Percentiles rank a stretch among this genome's conserved stretches.
Evolutionary conservation across 2,888 invertebrate genomes (phyloP).

Genomic region (Sturmia bella): DNA sequence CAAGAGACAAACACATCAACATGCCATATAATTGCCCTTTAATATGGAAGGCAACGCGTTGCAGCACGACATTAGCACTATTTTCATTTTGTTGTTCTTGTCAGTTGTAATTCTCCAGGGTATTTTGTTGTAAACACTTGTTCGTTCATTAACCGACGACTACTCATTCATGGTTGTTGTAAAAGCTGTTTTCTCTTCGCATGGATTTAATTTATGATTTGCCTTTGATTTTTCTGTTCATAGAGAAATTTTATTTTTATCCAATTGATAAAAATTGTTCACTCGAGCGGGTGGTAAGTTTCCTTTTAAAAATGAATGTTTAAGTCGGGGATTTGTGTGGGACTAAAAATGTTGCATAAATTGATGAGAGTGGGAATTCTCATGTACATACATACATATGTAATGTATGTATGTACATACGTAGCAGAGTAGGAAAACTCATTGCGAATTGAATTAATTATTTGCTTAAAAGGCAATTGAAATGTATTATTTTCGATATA

Average conservation of each 20-base stretch:
- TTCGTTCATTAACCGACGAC: constrained; percentile 27
- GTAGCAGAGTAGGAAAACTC: too few relatives aligned
- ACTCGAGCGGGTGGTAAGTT: not conserved
- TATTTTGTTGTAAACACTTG: constrained; percentile 59
- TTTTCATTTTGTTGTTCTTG: constrained; percentile 6
- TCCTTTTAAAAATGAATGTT: constrained; percentile 8
- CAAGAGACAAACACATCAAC: not conserved
- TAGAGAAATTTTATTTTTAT: not conserved
- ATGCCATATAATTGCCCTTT: constrained; percentile 47
- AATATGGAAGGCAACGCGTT: not conserved
- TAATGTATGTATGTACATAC: too few relatives aligned
- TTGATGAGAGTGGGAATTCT: too few relatives aligned
- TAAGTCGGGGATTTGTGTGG: constrained; percentile 20
- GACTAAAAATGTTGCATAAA: constrained; percentile 1
- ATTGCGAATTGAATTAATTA: too few relatives aligned
- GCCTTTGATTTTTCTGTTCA: not conserved
- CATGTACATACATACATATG: too few relatives aligned
- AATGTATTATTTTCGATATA: too few relatives aligned
- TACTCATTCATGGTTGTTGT: constrained; percentile 28
- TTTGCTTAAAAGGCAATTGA: too few relatives aligned
- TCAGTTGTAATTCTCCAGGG: constrained; percentile 20
- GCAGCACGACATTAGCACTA: constrained; percentile 38
- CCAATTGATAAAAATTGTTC: too few relatives aligned
- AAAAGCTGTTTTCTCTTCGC: not conserved
- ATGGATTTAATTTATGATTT: not conserved